Evolutionary conservation across 64 coral and sea anemone species (phyloP), one percentile per base, ranked within the genome.

Genomic region (Dendrophyllia cribrosa): DNA sequence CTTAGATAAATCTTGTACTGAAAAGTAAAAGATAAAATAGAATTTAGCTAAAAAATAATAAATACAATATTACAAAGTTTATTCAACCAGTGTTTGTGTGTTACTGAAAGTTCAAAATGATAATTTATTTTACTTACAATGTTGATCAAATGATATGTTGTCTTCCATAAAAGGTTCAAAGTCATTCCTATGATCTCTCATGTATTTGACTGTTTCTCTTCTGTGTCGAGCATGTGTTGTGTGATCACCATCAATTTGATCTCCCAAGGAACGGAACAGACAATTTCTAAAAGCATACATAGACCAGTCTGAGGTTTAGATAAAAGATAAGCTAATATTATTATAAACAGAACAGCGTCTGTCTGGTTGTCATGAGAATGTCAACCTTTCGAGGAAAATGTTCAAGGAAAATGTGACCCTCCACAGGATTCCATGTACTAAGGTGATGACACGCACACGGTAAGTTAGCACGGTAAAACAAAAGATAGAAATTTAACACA

Each of bases 131-230:
- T 62, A 81, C 96, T 92, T 95, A 99, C 94, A 87, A 70, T 99
- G 94, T 88, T 93, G 88, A 60, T 96, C 97, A 92, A 99, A 99
- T 88, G 97, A 51, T 21, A 84, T 61, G 53, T 95, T 92, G 82
- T 99, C 97, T 74, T 99, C 97, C 75, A 99, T 88, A 66, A 99
- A 99, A 17, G 97, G 97, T 87, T 95, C 94, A 99, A 96, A 99
- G 21, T 94, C 97, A 5, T 88, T 87, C 45, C 88, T 90, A 85
- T 99, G 94, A 5, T 94, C 90, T 70, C 71, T 93, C 71, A 99
- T 91, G 70, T 99, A 99, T 88, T 88, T 87, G 3, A 96, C 85
- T 15, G 94, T 96, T 43, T 94, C 90, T 66, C 85, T 95, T 72
- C 97, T 78, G 84, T 99, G 94, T 66, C 87, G 85, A 10, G 72